Evolutionary conservation across 2,113 vertebrate species (phyloP).

Genomic region (Lophotis ruficrista): DNA sequence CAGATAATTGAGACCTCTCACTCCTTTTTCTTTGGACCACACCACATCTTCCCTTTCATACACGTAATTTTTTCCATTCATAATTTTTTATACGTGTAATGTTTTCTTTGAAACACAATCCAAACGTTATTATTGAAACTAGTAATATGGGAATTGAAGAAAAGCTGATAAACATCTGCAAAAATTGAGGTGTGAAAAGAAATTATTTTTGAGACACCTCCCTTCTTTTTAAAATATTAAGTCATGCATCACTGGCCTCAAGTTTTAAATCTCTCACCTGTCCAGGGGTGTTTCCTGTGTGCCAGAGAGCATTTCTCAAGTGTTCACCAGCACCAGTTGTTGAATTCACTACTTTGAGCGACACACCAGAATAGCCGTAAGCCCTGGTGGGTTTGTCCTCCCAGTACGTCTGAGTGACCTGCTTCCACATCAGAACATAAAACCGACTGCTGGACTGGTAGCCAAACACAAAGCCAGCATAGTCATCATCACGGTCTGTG

Average conservation of each 20-base stretch:
- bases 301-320: constrained; percentile 97
- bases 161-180: not conserved
- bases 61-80: not conserved
- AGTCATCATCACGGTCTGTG: constrained; percentile 96
- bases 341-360: constrained; percentile 97
- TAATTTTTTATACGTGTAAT: not conserved
- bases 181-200: not conserved
- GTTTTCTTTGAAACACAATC: not conserved
- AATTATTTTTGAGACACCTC: not conserved
- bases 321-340: constrained; percentile 92
- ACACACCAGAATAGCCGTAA: constrained; percentile 95
- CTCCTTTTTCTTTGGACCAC: not conserved
- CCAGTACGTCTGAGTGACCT: constrained; percentile 99
- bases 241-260: not conserved
- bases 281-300: constrained; percentile 93
- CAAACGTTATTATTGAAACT: not conserved
- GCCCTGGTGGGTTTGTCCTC: constrained; percentile 94
- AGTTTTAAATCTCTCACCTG: constrained; percentile 80
- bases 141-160: not conserved
- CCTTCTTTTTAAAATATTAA: not conserved
- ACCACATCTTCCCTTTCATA: not conserved
- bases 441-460: constrained; percentile 97
- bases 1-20: not conserved
- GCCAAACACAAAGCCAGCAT: constrained; percentile 95
- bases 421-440: constrained; percentile 99